phyloP scores from a whole-genome alignment of 2,797 vertebrate genomes.

The Ara ararauna region DNA sequence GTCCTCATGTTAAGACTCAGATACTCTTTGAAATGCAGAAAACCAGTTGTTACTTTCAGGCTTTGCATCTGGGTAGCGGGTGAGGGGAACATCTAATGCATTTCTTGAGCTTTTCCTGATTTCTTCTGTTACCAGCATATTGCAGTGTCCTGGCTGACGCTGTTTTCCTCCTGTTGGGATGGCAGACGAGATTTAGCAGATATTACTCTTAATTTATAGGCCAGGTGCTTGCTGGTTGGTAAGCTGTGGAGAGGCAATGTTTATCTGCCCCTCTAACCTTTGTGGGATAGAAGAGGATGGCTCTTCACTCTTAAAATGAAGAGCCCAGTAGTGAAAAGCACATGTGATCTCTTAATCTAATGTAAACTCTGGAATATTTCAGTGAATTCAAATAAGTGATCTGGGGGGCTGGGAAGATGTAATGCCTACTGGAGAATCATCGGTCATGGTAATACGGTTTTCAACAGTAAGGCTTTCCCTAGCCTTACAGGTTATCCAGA shows the following conservation, averaged over 20 bases:
- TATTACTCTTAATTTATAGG: neutral
- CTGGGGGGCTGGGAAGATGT: neutral
- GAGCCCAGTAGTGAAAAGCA: neutral
- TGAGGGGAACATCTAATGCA: neutral
- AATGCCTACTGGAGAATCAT: neutral
- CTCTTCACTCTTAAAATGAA: neutral
- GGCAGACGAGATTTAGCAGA: neutral
- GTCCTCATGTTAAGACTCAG: accelerated
- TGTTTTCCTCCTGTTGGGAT: neutral
- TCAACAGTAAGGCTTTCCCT: neutral
- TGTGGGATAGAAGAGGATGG: neutral
- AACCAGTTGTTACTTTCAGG: neutral
- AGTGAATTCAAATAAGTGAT: neutral
- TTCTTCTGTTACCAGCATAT: neutral
- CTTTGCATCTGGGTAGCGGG: neutral
- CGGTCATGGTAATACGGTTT: neutral
- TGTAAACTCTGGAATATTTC: neutral
- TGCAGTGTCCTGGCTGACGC: neutral
- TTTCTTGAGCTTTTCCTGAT: neutral
- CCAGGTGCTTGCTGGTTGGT: neutral
- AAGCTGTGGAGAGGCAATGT: neutral
- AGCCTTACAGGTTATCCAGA: neutral
- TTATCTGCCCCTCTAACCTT: neutral
- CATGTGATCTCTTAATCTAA: neutral
- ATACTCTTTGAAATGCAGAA: neutral